These are phyloP conservation scores for Hemichromis elongatus DNA, from an alignment of 2,113 vertebrate genomes.

Conservation along the genomic window DNA sequence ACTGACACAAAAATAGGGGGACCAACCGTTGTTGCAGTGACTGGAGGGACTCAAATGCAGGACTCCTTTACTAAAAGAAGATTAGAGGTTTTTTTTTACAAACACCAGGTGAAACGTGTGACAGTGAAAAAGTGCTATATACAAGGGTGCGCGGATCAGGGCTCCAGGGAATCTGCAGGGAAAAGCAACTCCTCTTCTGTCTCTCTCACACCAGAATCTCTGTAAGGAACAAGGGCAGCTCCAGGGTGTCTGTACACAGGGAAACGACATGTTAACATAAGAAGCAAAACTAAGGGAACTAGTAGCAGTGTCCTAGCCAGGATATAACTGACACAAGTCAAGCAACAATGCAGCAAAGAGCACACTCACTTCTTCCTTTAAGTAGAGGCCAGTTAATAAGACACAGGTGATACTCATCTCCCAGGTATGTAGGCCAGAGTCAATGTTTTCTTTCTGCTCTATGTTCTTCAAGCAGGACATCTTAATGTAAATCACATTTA, in stretches of 20 bases:
- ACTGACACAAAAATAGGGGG: too few relatives aligned
- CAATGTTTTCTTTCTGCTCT: too few relatives aligned
- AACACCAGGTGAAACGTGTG: not conserved
- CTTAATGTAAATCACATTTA: too few relatives aligned
- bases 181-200: not conserved
- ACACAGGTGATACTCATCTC: too few relatives aligned
- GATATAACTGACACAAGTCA: not conserved
- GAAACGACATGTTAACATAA: not conserved
- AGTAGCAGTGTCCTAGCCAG: not conserved
- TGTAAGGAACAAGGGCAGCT: not conserved
- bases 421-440: not conserved
- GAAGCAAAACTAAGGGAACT: not conserved
- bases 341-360: not conserved
- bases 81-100: not conserved
- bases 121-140: not conserved
- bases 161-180: not conserved
- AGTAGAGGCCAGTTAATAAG: not conserved
- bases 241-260: not conserved
- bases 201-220: not conserved
- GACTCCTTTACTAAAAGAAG: not conserved
- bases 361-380: not conserved
- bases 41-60: not conserved
- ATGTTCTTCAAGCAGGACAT: too few relatives aligned
- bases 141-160: rapidly evolving
- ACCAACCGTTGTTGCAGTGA: not conserved